Evolutionary conservation across 2,888 invertebrate species (phyloP).

Genomic region (Rotaria sp.): DNA sequence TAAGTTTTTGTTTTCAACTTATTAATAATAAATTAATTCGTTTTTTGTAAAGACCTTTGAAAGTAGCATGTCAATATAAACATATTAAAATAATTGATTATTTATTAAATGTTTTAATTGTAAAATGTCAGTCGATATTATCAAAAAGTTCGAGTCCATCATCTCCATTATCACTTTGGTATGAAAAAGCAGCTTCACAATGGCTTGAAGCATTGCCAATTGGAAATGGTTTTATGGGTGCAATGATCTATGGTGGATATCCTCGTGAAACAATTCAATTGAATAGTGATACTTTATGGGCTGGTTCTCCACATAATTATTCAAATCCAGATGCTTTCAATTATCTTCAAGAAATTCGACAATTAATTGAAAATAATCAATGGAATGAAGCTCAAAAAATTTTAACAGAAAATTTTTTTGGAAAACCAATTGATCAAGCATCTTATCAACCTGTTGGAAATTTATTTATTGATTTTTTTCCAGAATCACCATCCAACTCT

Average conservation of each 20-base stretch:
- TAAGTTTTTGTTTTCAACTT: neutral
- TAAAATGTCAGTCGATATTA: neutral
- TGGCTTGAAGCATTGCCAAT: conserved; percentile 25
- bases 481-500: neutral
- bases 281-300: conserved; percentile 16
- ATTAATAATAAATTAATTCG: neutral
- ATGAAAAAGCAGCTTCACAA: neutral
- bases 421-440: neutral
- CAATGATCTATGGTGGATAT: neutral
- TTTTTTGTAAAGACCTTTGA: neutral
- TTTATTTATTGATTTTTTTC: neutral
- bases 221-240: conserved; percentile 1
- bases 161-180: neutral
- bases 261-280: neutral
- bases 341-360: neutral
- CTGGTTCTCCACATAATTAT: conserved; percentile 24
- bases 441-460: conserved; percentile 26
- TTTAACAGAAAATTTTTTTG: neutral
- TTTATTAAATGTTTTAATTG: neutral
- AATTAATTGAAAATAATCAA: neutral
- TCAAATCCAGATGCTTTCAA: neutral
- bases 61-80: neutral
- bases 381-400: neutral
- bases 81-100: neutral
- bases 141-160: neutral